These are phyloP conservation scores for Datnioides undecimradiatus DNA, from an alignment of 2,113 vertebrate species.

Conservation along the genomic window DNA sequence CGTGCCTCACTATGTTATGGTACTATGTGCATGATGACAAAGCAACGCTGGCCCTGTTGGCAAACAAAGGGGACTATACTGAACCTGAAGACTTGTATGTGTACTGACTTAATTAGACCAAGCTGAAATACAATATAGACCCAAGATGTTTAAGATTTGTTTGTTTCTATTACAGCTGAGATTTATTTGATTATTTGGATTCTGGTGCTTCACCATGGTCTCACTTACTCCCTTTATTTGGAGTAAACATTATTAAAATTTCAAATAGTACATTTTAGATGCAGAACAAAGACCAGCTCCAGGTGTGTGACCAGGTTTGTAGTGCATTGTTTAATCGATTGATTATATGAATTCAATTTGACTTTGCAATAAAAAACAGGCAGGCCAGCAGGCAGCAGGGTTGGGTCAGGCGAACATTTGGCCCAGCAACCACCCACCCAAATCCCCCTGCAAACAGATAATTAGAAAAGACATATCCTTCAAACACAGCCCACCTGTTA, in stretches of 20 bases:
- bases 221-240: neutral
- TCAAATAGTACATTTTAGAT: neutral
- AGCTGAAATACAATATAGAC: neutral
- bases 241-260: neutral
- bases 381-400: conserved; percentile 12
- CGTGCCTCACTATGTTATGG: neutral
- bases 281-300: neutral
- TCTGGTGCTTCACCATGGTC: neutral
- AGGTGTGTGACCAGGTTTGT: neutral
- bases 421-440: conserved; percentile 45
- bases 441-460: conserved; percentile 70
- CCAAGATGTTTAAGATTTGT: neutral
- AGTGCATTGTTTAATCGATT: neutral
- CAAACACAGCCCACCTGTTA: conserved; percentile 78
- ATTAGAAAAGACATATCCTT: conserved; percentile 77
- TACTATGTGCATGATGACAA: neutral
- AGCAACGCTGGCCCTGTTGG: neutral
- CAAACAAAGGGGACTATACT: neutral
- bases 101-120: neutral
- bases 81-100: neutral
- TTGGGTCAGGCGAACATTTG: conserved; percentile 51
- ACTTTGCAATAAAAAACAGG: conserved; percentile 12
- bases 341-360: conserved; percentile 1
- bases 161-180: neutral
- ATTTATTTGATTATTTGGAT: neutral